These are phyloP conservation scores for Trichopria drosophilae DNA, from an alignment of 2,888 invertebrate genomes.

Conservation along the genomic window DNA sequence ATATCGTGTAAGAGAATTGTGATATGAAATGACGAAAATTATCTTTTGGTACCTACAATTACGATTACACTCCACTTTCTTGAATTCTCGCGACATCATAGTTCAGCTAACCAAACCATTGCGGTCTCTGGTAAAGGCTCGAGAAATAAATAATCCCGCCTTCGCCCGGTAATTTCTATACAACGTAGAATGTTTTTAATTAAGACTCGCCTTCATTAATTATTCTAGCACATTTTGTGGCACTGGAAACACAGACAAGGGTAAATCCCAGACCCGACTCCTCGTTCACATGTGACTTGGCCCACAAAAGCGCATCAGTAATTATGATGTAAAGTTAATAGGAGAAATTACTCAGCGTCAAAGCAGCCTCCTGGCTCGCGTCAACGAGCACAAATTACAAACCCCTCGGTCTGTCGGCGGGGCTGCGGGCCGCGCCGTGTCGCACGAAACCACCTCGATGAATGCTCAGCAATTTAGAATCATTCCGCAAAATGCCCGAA, in stretches of 20 bases:
- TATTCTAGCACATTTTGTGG: slow-evolving; percentile 3
- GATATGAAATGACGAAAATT: no score
- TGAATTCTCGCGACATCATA: no score
- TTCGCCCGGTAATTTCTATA: no score
- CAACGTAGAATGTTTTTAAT: no score
- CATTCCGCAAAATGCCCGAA: slow-evolving; percentile 48
- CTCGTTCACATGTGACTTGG: slow-evolving; percentile 34
- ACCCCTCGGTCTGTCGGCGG: slow-evolving; percentile 32
- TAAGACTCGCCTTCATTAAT: slow-evolving; percentile 22
- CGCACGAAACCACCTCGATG: slow-evolving; percentile 35
- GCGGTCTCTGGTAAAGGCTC: no score
- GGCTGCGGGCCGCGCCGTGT: slow-evolving; percentile 21
- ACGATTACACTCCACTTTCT: no score
- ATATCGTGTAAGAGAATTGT: no score
- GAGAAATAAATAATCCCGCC: no score
- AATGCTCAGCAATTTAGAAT: slow-evolving; percentile 48
- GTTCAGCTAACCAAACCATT: no score
- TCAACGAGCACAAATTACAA: slow-evolving; percentile 48
- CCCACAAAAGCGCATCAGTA: slow-evolving; percentile 39
- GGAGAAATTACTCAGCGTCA: slow-evolving; percentile 42
- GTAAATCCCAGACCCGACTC: slow-evolving; percentile 8
- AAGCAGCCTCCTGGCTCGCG: slow-evolving; percentile 42
- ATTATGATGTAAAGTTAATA: slow-evolving; percentile 43
- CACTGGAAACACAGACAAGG: neutral
- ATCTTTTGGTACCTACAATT: no score